Percentiles rank a stretch among this genome's conserved stretches.
Conservation (phyloP, 2,888 invertebrate species). For the Nesidiocoris tenuis region DNA sequence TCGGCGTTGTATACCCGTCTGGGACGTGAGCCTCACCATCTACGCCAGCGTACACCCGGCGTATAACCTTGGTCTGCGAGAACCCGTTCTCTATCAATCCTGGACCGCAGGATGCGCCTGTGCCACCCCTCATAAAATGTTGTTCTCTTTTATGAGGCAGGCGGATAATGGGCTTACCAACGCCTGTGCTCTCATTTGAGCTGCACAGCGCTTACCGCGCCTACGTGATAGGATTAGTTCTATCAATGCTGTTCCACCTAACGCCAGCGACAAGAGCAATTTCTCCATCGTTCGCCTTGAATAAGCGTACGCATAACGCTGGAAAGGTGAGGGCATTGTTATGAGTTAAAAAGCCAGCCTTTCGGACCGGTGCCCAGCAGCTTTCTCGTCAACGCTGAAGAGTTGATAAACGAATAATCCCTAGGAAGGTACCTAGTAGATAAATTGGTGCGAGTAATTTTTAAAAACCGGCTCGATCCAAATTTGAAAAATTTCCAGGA, state of each 20-base stretch:
- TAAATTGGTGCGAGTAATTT: not conserved
- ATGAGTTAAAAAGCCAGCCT: too few relatives aligned
- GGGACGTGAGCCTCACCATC: not conserved
- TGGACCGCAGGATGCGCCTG: not conserved
- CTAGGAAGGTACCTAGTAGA: not conserved
- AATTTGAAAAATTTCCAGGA: too few relatives aligned
- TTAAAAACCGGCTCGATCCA: too few relatives aligned
- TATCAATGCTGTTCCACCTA: not conserved
- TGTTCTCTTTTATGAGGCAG: not conserved
- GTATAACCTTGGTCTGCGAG: not conserved
- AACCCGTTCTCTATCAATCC: not conserved
- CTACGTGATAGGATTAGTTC: not conserved
- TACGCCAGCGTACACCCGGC: not conserved
- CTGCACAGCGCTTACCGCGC: not conserved
- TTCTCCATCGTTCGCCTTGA: not conserved
- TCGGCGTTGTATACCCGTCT: not conserved
- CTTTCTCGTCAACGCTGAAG: too few relatives aligned
- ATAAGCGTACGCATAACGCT: not conserved
- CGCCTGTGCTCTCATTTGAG: not conserved
- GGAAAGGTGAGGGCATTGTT: too few relatives aligned
- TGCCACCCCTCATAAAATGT: not conserved
- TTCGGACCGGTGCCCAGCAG: too few relatives aligned
- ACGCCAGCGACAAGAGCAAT: not conserved
- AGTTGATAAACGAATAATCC: too few relatives aligned
- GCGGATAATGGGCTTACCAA: not conserved